These are phyloP conservation scores for Rhopalosiphum padi DNA, from an alignment of 1,140 invertebrate genomes.

Conservation along the genomic window DNA sequence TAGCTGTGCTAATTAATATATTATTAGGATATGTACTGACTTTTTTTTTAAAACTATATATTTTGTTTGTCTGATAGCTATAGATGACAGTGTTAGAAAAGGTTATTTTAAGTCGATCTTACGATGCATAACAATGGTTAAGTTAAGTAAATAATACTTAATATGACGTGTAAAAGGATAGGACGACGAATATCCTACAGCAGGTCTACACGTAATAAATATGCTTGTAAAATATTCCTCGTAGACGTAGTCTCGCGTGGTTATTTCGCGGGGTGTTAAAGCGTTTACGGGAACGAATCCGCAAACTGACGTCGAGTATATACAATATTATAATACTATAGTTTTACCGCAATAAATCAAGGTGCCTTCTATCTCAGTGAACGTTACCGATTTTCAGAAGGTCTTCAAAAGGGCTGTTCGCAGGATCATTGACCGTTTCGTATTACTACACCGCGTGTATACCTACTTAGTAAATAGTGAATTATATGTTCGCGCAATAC, in stretches of 20 bases:
- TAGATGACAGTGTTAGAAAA: no score
- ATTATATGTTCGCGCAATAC: not conserved
- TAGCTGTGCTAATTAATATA: no score
- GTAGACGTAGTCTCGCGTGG: not conserved
- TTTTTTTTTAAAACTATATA: no score
- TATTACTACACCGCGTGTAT: not conserved
- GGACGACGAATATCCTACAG: not conserved
- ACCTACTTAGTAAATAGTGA: not conserved
- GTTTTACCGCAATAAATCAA: conserved; percentile 23
- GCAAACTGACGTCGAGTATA: not conserved
- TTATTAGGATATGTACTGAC: no score
- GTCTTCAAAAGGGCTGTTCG: not conserved
- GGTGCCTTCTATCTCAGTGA: not conserved
- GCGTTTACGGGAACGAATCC: not conserved
- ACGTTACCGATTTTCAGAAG: not conserved
- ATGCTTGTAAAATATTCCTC: not conserved
- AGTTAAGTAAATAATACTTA: no score
- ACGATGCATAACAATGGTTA: no score
- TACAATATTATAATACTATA: not conserved
- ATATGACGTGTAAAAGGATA: not conserved
- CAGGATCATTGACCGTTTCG: conserved; percentile 40
- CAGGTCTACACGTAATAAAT: not conserved
- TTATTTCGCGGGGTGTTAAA: not conserved
- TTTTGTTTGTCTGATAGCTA: no score
- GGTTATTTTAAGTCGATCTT: no score